These are phyloP conservation scores for Cheilosia urbana DNA, from an alignment of 2,888 invertebrate species.

Conservation along the genomic window DNA sequence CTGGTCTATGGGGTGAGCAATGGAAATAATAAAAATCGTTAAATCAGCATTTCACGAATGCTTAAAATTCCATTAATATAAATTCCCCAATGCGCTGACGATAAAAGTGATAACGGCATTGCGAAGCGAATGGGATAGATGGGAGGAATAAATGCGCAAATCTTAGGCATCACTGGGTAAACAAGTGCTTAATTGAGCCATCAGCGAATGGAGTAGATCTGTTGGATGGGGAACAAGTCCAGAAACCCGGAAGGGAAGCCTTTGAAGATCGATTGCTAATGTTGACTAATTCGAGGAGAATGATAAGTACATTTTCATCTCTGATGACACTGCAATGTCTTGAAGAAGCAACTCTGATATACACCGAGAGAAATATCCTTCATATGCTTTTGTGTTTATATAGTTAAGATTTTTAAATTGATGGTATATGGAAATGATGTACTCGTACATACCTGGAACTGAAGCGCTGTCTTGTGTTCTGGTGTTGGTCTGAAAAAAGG, in stretches of 20 bases:
- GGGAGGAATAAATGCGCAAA: neutral
- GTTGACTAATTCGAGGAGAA: slow-evolving; percentile 2
- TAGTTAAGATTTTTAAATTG: no score
- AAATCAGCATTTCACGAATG: slow-evolving; percentile 73
- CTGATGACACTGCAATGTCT: slow-evolving; percentile 7
- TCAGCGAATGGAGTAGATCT: neutral
- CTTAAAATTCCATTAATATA: slow-evolving; percentile 70
- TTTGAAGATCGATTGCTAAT: neutral
- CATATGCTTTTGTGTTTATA: neutral
- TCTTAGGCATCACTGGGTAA: neutral
- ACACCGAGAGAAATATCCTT: neutral
- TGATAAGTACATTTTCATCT: neutral
- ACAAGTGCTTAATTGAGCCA: slow-evolving; percentile 22
- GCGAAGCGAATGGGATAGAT: neutral
- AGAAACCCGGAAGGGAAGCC: neutral
- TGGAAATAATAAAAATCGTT: slow-evolving; percentile 66
- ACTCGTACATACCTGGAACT: no score
- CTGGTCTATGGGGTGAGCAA: neutral
- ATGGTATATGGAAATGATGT: neutral
- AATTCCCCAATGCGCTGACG: slow-evolving; percentile 51
- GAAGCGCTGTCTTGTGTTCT: no score
- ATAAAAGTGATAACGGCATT: slow-evolving; percentile 61
- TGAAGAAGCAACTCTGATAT: neutral
- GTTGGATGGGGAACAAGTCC: neutral
- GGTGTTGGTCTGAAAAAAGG: no score